A percentile compares a stretch with the other conserved stretches of the same genome.
These are phyloP conservation scores for Zootoca vivipara DNA, from an alignment of 2,113 vertebrate genomes.

Conservation along the genomic window DNA sequence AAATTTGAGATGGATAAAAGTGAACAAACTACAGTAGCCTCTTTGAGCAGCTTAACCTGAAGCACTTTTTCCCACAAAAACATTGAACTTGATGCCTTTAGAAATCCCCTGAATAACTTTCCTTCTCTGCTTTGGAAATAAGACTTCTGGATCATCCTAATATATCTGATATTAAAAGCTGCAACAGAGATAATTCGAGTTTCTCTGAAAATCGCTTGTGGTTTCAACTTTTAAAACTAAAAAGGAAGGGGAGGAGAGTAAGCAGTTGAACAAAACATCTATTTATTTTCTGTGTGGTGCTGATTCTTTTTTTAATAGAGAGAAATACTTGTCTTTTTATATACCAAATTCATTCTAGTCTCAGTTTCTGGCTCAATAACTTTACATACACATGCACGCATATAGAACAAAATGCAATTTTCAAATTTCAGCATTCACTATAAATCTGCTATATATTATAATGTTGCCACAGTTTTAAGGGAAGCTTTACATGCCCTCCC, in stretches of 20 bases:
- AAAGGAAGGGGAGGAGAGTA: not conserved
- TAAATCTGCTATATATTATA: not conserved
- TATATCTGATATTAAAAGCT: not conserved
- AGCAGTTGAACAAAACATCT: not conserved
- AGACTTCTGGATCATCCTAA: not conserved
- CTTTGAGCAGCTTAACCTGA: not conserved
- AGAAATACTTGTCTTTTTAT: not conserved
- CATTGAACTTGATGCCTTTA: not conserved
- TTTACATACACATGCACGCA: not conserved
- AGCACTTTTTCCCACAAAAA: not conserved
- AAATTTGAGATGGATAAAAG: not conserved
- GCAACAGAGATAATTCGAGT: not conserved
- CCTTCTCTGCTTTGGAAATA: not conserved
- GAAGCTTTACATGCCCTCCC: not conserved
- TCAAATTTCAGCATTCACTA: not conserved
- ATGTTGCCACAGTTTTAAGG: not conserved
- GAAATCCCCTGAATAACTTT: not conserved
- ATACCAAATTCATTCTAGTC: not conserved
- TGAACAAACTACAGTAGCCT: not conserved
- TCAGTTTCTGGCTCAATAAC: not conserved
- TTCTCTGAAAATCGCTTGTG: not conserved
- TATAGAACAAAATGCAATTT: not conserved
- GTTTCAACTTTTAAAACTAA: not conserved
- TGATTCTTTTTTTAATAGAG: not conserved
- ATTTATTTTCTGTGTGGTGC: too few relatives aligned